phyloP scores from a whole-genome alignment of 2,113 vertebrate species.

The Nothocercus nigrocapillus region DNA sequence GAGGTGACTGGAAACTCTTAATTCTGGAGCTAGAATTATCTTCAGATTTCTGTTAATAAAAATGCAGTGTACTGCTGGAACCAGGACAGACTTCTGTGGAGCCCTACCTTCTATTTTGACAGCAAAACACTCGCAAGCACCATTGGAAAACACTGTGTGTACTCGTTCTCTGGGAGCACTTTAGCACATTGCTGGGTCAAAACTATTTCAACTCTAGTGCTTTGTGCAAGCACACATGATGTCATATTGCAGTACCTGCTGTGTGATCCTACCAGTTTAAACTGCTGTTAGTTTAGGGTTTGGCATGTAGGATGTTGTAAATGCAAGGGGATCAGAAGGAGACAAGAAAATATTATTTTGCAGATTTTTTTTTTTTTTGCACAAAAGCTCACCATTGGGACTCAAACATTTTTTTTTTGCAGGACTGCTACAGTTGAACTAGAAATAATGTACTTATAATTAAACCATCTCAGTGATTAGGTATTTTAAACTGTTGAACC shows the following conservation, averaged over 20 bases:
- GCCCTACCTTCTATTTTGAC: not conserved
- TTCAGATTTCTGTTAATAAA: no score
- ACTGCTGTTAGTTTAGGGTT: not conserved
- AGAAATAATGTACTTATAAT: constrained; percentile 43
- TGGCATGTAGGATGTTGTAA: not conserved
- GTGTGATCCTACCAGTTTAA: not conserved
- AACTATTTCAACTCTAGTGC: not conserved
- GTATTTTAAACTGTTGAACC: constrained; percentile 35
- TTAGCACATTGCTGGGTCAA: not conserved
- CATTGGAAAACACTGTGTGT: not conserved
- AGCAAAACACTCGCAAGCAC: not conserved
- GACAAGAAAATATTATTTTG: not conserved
- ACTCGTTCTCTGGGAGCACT: not conserved
- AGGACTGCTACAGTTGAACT: not conserved
- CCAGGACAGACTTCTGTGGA: not conserved
- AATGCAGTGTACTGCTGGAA: not conserved
- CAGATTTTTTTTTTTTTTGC: not conserved
- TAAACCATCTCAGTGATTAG: constrained; percentile 36
- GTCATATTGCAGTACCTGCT: not conserved
- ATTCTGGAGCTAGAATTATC: not conserved
- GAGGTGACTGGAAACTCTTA: not conserved
- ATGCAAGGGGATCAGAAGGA: not conserved
- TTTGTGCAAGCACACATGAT: not conserved
- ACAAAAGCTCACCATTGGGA: not conserved
- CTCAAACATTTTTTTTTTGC: not conserved